Conservation (phyloP, 2,888 invertebrate species). For the Vesta saturnalis region DNA sequence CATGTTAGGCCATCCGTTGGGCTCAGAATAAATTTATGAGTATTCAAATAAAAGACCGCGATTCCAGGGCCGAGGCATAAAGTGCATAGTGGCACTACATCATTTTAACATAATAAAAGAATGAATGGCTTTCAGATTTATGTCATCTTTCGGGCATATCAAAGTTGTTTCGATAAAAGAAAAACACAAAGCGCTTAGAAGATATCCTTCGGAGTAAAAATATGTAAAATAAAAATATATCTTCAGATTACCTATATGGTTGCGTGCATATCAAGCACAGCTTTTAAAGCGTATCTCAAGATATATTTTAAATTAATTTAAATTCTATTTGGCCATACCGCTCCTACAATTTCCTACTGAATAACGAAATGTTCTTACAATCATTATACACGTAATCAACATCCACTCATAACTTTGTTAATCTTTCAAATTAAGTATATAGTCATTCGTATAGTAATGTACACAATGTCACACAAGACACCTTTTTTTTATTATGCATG, state of each 20-base stretch:
- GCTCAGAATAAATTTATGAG: conserved; percentile 38
- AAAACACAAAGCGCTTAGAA: conserved; percentile 53
- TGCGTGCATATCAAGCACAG: conserved; percentile 20
- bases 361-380: too few species aligned
- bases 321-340: neutral
- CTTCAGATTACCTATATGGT: conserved; percentile 26
- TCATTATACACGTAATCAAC: too few species aligned
- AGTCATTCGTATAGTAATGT: too few species aligned
- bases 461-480: too few species aligned
- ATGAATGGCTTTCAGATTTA: conserved; percentile 62
- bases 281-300: conserved; percentile 11
- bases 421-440: too few species aligned
- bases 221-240: conserved; percentile 36
- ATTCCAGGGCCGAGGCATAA: conserved; percentile 44
- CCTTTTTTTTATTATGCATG: too few species aligned
- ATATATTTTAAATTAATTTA: conserved; percentile 7
- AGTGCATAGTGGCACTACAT: conserved; percentile 58
- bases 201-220: conserved; percentile 35
- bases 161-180: conserved; percentile 54
- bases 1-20: conserved; percentile 38
- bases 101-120: conserved; percentile 61
- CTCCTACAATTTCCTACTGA: too few species aligned
- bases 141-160: conserved; percentile 61
- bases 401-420: too few species aligned
- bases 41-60: conserved; percentile 39